phyloP scores from a whole-genome alignment of 2,113 vertebrate species.

The Arvicanthis niloticus region DNA sequence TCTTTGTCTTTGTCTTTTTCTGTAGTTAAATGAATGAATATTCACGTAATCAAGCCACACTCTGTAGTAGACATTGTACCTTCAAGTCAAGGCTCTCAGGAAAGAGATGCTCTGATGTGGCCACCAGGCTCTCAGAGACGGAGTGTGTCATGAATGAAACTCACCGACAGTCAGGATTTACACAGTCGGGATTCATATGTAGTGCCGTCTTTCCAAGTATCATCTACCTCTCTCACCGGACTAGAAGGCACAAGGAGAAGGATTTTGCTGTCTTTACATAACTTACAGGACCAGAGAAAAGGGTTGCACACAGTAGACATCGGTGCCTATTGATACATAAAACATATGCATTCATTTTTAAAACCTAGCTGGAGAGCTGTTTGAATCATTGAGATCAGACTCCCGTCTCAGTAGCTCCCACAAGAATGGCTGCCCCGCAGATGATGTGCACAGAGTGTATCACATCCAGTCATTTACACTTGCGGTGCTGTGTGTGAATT shows the following conservation, averaged over 20 bases:
- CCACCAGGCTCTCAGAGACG: neutral
- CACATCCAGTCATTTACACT: neutral
- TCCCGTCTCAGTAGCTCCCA: neutral
- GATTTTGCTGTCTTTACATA: neutral
- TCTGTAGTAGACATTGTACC: neutral
- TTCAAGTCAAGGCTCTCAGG: neutral
- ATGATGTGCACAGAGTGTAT: fast-evolving
- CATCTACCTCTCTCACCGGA: neutral
- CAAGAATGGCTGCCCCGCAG: neutral
- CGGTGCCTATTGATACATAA: neutral
- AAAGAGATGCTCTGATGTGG: neutral
- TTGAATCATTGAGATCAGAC: neutral
- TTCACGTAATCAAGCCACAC: neutral
- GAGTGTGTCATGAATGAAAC: neutral
- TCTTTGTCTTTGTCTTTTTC: neutral
- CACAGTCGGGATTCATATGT: neutral
- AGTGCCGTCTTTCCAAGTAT: neutral
- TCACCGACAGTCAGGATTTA: neutral
- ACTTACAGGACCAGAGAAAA: neutral
- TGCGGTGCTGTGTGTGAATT: neutral
- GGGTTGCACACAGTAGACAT: neutral
- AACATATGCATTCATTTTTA: neutral
- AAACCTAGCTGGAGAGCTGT: neutral
- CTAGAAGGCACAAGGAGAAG: neutral
- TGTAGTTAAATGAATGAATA: neutral